Evolutionary conservation across 2,113 vertebrate genomes (phyloP), one percentile per base, ranked within the genome.

Genomic region (Cyphomyrus plagiostoma): DNA sequence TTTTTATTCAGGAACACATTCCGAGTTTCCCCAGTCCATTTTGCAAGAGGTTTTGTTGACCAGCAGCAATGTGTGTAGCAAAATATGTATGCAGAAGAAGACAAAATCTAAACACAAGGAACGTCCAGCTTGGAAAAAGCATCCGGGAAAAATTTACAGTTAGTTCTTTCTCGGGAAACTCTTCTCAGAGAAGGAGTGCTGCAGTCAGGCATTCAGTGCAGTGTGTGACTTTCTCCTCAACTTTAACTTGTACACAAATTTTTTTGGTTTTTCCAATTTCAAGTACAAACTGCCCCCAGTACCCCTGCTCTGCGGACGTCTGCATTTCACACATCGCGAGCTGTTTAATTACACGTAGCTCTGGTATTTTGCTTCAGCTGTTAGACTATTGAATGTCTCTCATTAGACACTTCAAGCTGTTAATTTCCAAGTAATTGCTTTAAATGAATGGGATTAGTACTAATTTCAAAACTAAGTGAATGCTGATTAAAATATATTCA

Each of bases 361-460:
- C 48, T 87, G n/a, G 1, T 87, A 19, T 86, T 52, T 52, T 39
- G 23, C 26, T 35, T 48, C 45, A 70, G 62, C 62, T 74, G 17
- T 50, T 50, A 70, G 46, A 50, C 15, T 77, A 77, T 77, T 50
- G 46, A 88, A 45, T 50, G 66, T 66, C 53, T 66, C 87, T 88
- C 66, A 50, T 88, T 50, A 88, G 49, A 74, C 42, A 70, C 26
- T 30, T 89, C 70, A 89, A 89, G 88, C 66, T 77, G 46, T 80
- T 82, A 26, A 89, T 89, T 89, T 82, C 88, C 46, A 39, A 70
- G 42, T 46, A 56, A 88, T 21, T 88, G 35, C 58, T 82, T 70
- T 77, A 26, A 89, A 49, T 30, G 26, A 52, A 42, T 62, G 26
- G 30, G 70, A 80, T 89, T 89, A 52, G 26, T 21, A 50, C 26